Conservation (phyloP, 2,113 vertebrate species). For the Protobothrops flavoviridis region DNA sequence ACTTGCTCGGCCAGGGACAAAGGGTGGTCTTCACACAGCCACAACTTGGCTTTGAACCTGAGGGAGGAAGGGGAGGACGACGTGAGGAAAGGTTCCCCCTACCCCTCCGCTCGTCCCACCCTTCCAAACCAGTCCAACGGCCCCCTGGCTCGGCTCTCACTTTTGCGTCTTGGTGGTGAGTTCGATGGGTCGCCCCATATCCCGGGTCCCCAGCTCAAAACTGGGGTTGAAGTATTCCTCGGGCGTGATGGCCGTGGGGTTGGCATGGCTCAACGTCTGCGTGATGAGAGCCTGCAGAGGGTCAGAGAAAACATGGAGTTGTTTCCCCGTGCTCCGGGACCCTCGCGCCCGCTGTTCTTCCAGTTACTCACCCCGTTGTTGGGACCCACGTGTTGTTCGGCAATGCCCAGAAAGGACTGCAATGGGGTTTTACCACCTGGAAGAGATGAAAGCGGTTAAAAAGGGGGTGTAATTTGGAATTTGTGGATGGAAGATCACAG, state of each 20-base stretch:
- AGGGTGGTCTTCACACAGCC: slow-evolving; percentile 95
- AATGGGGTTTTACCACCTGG: slow-evolving; percentile 92
- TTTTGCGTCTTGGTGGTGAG: slow-evolving; percentile 99
- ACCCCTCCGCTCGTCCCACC: background rate
- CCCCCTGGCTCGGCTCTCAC: slow-evolving; percentile 67
- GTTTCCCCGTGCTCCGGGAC: too few relatives aligned
- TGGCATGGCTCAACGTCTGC: slow-evolving; percentile 88
- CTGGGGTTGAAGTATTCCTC: slow-evolving; percentile 96
- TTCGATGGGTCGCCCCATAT: slow-evolving; percentile 93
- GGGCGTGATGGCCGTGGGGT: slow-evolving; percentile 88
- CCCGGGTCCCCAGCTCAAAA: slow-evolving; percentile 80
- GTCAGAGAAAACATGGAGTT: background rate
- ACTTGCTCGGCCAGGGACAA: slow-evolving; percentile 94
- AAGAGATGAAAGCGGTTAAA: slow-evolving; percentile 26
- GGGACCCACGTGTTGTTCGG: slow-evolving; percentile 93
- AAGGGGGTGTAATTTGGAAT: background rate
- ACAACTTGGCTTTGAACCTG: slow-evolving; percentile 98
- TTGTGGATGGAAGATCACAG: background rate
- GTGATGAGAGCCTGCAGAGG: slow-evolving; percentile 84
- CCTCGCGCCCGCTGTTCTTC: background rate
- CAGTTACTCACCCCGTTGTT: slow-evolving; percentile 85
- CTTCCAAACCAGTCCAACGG: background rate
- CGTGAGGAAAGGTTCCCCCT: background rate
- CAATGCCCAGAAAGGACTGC: slow-evolving; percentile 96
- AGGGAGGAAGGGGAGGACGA: slow-evolving; percentile 2